Percentiles rank a stretch among this genome's conserved stretches.
These are phyloP conservation scores for Phalloptychus januarius DNA, from an alignment of 2,797 vertebrate genomes.

Conservation along the genomic window DNA sequence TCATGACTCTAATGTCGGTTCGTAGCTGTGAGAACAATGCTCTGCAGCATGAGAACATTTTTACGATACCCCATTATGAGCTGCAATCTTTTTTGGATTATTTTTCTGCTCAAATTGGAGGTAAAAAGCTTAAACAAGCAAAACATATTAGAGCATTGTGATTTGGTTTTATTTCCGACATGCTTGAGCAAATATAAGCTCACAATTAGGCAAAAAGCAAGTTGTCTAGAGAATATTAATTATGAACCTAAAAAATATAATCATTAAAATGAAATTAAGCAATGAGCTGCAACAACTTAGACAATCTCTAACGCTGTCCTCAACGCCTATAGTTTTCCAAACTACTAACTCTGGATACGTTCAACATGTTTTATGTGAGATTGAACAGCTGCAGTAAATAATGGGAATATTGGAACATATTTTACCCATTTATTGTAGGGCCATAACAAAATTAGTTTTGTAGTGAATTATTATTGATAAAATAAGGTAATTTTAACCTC, in stretches of 20 bases:
- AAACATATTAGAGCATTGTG: not conserved
- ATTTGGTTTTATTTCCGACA: not conserved
- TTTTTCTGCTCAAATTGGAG: not conserved
- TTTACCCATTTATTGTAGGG: not conserved
- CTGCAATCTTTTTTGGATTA: not conserved
- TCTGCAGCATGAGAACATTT: slow-evolving; percentile 9
- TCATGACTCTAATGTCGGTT: slow-evolving; percentile 19
- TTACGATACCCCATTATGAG: not conserved
- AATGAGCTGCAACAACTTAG: slow-evolving; percentile 8
- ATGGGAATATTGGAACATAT: not conserved
- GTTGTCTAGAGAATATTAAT: not conserved
- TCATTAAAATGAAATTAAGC: slow-evolving; percentile 40
- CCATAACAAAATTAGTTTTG: not conserved
- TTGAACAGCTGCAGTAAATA: not conserved
- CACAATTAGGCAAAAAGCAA: not conserved
- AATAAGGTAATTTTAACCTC: not conserved
- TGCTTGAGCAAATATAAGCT: not conserved
- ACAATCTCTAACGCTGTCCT: slow-evolving; percentile 22
- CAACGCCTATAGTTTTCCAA: slow-evolving; percentile 10
- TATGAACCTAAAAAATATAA: slow-evolving; percentile 14
- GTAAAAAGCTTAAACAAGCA: slow-evolving; percentile 2
- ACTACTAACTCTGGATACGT: not conserved
- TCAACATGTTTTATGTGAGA: not conserved
- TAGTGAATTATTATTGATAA: not conserved
- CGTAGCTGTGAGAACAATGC: not conserved